A percentile compares a stretch with the other conserved stretches of the same genome.
Conservation (phyloP, 2,113 vertebrate genomes). For the Recurvirostra avosetta region DNA sequence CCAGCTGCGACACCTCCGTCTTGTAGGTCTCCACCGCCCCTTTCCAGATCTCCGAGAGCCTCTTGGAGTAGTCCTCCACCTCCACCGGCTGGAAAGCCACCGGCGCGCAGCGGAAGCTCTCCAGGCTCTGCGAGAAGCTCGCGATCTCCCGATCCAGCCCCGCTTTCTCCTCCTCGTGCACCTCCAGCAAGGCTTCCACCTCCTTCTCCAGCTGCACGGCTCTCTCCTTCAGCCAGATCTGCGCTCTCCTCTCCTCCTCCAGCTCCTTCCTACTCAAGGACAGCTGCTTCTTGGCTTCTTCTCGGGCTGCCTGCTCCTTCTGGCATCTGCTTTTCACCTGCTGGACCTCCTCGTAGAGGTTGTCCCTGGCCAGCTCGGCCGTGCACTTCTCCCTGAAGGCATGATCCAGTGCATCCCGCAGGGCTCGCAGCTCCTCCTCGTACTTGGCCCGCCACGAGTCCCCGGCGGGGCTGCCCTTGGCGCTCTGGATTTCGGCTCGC, state of each 20-base stretch:
- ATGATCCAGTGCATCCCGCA: slow-evolving; percentile 74
- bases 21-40: slow-evolving; percentile 81
- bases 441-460: slow-evolving; percentile 63
- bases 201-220: slow-evolving; percentile 82
- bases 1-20: slow-evolving; percentile 77
- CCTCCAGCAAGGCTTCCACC: slow-evolving; percentile 70
- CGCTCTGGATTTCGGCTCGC: slow-evolving; percentile 75
- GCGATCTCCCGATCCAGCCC: slow-evolving; percentile 66
- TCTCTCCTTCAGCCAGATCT: slow-evolving; percentile 81
- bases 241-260: slow-evolving; percentile 83
- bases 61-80: slow-evolving; percentile 81
- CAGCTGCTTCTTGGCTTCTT: slow-evolving; percentile 69
- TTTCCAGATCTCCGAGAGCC: slow-evolving; percentile 81
- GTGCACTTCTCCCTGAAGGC: slow-evolving; percentile 80
- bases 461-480: slow-evolving; percentile 43
- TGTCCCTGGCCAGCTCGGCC: slow-evolving; percentile 80
- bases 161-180: slow-evolving; percentile 82
- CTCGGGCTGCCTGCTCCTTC: slow-evolving; percentile 74
- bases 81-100: slow-evolving; percentile 68
- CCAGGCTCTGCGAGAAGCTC: slow-evolving; percentile 36
- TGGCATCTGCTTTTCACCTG: slow-evolving; percentile 72
- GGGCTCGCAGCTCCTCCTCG: slow-evolving; percentile 77
- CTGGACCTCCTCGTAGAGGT: slow-evolving; percentile 76
- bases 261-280: slow-evolving; percentile 74
- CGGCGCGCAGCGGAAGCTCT: slow-evolving; percentile 23